Percentiles rank a stretch among this genome's conserved stretches.
Evolutionary conservation across 2,113 vertebrate species (phyloP).

Genomic region (Crypturellus undulatus): DNA sequence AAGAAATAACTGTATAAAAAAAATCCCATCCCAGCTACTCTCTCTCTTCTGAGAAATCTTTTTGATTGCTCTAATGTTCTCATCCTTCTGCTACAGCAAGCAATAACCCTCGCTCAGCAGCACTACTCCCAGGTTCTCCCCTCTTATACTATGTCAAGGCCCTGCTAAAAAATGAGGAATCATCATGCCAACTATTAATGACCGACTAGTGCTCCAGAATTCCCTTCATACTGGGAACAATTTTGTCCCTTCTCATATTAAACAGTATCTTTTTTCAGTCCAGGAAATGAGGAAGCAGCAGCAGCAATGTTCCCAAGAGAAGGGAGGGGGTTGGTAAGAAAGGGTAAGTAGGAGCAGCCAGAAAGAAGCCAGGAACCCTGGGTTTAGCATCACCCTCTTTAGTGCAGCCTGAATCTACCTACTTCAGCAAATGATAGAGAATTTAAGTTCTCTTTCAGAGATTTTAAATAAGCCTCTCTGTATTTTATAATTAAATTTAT

Average conservation of each 20-base stretch:
- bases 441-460: background rate
- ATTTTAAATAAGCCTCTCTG: background rate
- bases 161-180: background rate
- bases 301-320: background rate
- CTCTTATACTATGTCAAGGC: background rate
- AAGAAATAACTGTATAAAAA: background rate
- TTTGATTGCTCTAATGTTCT: background rate
- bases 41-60: background rate
- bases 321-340: background rate
- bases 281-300: conserved; percentile 35
- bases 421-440: background rate
- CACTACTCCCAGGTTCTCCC: background rate
- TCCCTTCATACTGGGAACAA: background rate
- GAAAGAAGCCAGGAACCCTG: background rate
- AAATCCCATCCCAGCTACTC: background rate
- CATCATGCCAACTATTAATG: background rate
- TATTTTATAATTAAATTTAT: background rate
- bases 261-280: background rate
- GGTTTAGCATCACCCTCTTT: background rate
- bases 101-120: background rate
- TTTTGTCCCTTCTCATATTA: background rate
- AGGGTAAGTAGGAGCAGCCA: background rate
- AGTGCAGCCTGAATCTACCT: background rate
- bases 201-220: background rate
- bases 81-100: fast-evolving